A percentile compares a stretch with the other conserved stretches of the same genome.
Conservation (phyloP, 2,113 vertebrate genomes). For the Sander lucioperca region DNA sequence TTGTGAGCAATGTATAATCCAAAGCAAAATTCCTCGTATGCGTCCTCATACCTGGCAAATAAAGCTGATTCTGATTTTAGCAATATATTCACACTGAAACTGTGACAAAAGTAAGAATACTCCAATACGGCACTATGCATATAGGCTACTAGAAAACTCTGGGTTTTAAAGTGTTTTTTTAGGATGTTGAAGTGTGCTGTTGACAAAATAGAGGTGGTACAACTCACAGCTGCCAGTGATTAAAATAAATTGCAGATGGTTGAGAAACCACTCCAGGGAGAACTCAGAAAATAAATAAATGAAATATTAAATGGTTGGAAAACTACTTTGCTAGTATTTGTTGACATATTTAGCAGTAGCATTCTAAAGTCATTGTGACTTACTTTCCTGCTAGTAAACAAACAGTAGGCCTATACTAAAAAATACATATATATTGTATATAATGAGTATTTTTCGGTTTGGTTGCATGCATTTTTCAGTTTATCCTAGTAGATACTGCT, state of each 20-base stretch:
- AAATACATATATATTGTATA: too few species aligned
- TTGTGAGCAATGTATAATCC: too few species aligned
- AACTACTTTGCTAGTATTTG: not conserved
- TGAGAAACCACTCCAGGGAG: not conserved
- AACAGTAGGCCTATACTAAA: too few species aligned
- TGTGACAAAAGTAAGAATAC: not conserved
- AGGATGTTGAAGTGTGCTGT: too few species aligned
- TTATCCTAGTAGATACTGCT: not conserved
- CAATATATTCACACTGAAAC: not conserved
- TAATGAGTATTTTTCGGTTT: not conserved
- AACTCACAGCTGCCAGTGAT: not conserved
- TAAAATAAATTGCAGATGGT: not conserved
- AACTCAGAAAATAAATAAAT: not conserved
- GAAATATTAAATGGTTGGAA: not conserved
- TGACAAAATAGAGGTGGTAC: not conserved
- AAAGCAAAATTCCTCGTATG: too few species aligned
- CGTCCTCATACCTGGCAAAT: too few species aligned
- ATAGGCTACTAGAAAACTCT: too few species aligned
- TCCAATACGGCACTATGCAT: not conserved
- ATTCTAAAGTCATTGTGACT: not conserved
- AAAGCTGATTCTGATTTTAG: not conserved
- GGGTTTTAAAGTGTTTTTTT: too few species aligned
- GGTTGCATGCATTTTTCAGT: not conserved
- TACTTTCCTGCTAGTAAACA: not conserved
- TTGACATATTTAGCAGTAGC: not conserved